Evolutionary conservation across 2,797 vertebrate species (phyloP).

Genomic region (Denticeps clupeoides): DNA sequence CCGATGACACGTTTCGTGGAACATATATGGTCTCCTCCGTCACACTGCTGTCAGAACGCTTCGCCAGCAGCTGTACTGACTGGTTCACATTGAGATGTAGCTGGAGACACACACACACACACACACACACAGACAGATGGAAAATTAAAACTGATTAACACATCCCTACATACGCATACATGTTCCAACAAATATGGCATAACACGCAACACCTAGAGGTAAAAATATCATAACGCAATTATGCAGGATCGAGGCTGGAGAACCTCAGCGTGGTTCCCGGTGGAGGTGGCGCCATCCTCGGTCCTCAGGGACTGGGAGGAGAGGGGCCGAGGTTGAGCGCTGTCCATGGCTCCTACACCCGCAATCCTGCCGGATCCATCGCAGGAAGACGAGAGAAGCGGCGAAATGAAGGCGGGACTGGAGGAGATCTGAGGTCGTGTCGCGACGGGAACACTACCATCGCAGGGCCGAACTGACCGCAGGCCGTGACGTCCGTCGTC

Average conservation of each 20-base stretch:
- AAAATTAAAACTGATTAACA: background rate
- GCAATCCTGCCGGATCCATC: too few relatives aligned
- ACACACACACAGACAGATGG: background rate
- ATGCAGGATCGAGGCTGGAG: background rate
- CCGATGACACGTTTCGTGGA: slow-evolving; percentile 41
- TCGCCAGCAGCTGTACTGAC: slow-evolving; percentile 50
- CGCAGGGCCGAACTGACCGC: too few relatives aligned
- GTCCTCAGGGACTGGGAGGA: slow-evolving; percentile 28
- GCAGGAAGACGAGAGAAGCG: too few relatives aligned
- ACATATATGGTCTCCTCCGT: slow-evolving; percentile 58
- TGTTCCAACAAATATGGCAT: too few relatives aligned
- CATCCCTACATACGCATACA: too few relatives aligned
- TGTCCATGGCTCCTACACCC: too few relatives aligned
- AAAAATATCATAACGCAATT: background rate
- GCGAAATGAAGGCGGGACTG: too few relatives aligned
- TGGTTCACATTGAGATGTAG: slow-evolving; percentile 52
- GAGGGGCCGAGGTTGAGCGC: slow-evolving; percentile 35
- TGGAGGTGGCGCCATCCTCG: slow-evolving; percentile 26
- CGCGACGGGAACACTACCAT: too few relatives aligned
- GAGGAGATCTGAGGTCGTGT: too few relatives aligned
- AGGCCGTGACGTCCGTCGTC: too few relatives aligned
- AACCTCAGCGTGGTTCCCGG: slow-evolving; percentile 59
- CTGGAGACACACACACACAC: slow-evolving; percentile 4
- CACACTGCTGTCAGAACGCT: slow-evolving; percentile 47
- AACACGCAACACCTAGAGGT: background rate